These are phyloP conservation scores for Circaetus gallicus DNA, from an alignment of 2,113 vertebrate genomes.

Conservation along the genomic window DNA sequence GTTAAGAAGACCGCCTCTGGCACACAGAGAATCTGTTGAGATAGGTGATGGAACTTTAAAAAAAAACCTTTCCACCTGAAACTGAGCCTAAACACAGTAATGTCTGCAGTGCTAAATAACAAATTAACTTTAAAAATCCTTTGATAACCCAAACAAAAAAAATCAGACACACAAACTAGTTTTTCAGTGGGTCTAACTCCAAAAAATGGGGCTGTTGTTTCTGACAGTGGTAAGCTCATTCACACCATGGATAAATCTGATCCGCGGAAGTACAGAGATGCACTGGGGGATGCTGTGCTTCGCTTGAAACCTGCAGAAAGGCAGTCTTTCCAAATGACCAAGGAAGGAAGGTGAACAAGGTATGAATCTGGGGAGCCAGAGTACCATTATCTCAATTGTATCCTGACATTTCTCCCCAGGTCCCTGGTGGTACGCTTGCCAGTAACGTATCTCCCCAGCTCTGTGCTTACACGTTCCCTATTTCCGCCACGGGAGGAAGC, in stretches of 20 bases:
- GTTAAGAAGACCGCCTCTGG: constrained; percentile 27
- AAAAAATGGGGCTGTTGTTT: not conserved
- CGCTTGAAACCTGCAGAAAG: fast-evolving
- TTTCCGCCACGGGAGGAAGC: not conserved
- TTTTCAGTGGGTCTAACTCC: not conserved
- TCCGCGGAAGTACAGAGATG: not conserved
- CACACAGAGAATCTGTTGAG: not conserved
- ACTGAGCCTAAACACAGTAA: not conserved
- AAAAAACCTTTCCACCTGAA: not conserved
- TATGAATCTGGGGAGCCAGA: not conserved
- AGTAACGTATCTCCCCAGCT: not conserved
- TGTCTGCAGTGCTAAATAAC: not conserved
- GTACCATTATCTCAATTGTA: not conserved
- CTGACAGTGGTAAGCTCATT: not conserved
- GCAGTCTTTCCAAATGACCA: not conserved
- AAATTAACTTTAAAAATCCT: not conserved
- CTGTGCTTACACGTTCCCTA: not conserved
- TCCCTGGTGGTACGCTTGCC: not conserved
- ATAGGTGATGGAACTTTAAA: not conserved
- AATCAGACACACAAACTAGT: not conserved
- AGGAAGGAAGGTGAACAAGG: not conserved
- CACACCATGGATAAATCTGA: not conserved
- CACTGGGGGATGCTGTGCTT: not conserved
- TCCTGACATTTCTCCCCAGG: not conserved
- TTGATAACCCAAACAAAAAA: not conserved